Conservation (phyloP, 2,888 invertebrate species). For the Monopis laevigella region DNA sequence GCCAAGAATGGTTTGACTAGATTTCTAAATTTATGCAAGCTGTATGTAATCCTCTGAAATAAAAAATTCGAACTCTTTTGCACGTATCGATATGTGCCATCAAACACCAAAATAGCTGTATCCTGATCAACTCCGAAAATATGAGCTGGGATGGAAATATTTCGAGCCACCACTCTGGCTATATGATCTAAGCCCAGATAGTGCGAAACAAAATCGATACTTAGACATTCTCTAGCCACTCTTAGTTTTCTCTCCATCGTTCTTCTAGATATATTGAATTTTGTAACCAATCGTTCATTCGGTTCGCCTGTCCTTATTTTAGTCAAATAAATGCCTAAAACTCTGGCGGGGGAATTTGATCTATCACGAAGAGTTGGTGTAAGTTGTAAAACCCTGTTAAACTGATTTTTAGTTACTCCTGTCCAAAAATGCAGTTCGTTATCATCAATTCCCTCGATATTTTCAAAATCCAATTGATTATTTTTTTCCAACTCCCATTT, state of each 20-base stretch:
- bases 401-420: too few species aligned
- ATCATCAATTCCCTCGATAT: too few species aligned
- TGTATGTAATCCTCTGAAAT: slow-evolving; percentile 20
- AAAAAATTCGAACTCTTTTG: slow-evolving; percentile 18
- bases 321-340: too few species aligned
- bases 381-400: too few species aligned
- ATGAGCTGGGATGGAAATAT: slow-evolving; percentile 14
- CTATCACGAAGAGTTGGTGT: too few species aligned
- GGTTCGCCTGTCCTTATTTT: too few species aligned
- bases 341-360: too few species aligned
- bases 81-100: slow-evolving; percentile 17
- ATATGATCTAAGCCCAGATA: slow-evolving; percentile 19
- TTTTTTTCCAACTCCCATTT: too few species aligned
- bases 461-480: too few species aligned
- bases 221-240: slow-evolving; percentile 21
- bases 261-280: slow-evolving; percentile 31
- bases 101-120: slow-evolving; percentile 11
- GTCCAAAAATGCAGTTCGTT: too few species aligned
- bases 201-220: slow-evolving; percentile 16
- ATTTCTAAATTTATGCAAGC: slow-evolving; percentile 22
- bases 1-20: slow-evolving; percentile 22
- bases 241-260: slow-evolving; percentile 58
- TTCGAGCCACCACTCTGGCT: slow-evolving; percentile 14
- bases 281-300: too few species aligned
- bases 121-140: slow-evolving; percentile 14